Evolutionary conservation across 2,888 invertebrate genomes (phyloP), one percentile per base, ranked within the genome.

Genomic region (Scaptomyza caliginosa): DNA sequence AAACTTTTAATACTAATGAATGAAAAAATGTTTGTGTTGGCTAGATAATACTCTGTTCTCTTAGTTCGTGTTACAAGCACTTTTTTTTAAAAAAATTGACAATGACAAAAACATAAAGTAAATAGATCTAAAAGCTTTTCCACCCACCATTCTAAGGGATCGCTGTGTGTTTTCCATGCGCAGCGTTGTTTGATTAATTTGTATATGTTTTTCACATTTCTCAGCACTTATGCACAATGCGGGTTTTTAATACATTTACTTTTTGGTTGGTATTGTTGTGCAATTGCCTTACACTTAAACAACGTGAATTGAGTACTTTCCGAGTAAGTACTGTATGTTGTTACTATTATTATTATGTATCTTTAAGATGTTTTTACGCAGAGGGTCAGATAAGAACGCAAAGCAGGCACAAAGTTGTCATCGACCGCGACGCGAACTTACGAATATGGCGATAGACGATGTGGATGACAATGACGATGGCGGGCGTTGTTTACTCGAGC

Each of bases 401-500:
- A 71, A 73, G 77, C 67, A 67, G 60, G 46, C 73, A 72, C 77
- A 77, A 68, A 78, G 56, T 59, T 74, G 75, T 71, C 75, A 59
- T 49, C 52, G 69, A 56, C 16, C 72, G 73, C 73, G 77, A 67
- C 73, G 54, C 67, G 70, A 57, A 69, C 48, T 56, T 64, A 62
- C 67, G 71, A 68, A 63, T 68, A 50, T 45, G 34, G 32, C 63
- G 26, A 39, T 46, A 16, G 51, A n/a, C 67, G 62, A 51, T 43
- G 45, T 30, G 48, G 50, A 62, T 48, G 46, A 19, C 48, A 32
- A 58, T 66, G 68, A 54, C 19, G 52, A 38, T 49, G 62, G 11
- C 76, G 85, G 65, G 58, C 78, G 86, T 77, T 89, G 90, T 87
- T 90, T 86, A 89, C 87, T 90, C 89, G 89, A 89, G 90, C 90